Percentiles rank a stretch among this genome's conserved stretches.
Conservation (phyloP, 2,888 invertebrate genomes). For the Archips xylosteana region DNA sequence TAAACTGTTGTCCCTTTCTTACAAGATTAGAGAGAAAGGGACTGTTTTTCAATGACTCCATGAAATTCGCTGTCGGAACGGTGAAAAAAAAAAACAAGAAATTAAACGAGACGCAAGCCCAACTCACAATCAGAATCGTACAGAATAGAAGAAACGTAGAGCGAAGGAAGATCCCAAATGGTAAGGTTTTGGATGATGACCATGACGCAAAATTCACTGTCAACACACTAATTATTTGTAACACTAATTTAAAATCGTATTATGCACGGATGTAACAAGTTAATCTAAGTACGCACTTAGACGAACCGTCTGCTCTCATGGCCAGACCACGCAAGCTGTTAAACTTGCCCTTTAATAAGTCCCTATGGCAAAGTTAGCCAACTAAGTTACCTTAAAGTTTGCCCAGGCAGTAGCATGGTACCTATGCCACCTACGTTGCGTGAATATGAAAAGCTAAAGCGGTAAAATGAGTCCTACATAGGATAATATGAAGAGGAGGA, state of each 20-base stretch:
- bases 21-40: not conserved
- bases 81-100: too few relatives aligned
- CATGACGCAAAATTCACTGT: too few relatives aligned
- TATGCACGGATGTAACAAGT: not conserved
- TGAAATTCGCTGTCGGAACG: too few relatives aligned
- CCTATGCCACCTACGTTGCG: not conserved
- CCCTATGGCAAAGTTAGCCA: slow-evolving; percentile 37
- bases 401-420: not conserved
- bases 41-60: not conserved
- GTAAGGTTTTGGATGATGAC: too few relatives aligned
- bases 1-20: not conserved
- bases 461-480: too few relatives aligned
- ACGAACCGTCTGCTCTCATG: slow-evolving; percentile 17
- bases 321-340: slow-evolving; percentile 27
- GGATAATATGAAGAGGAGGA: too few relatives aligned
- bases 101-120: too few relatives aligned
- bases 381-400: slow-evolving; percentile 36
- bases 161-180: too few relatives aligned
- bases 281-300: slow-evolving; percentile 8
- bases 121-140: too few relatives aligned
- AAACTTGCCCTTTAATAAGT: slow-evolving; percentile 34
- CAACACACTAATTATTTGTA: too few relatives aligned
- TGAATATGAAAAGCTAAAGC: not conserved
- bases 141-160: too few relatives aligned
- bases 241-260: not conserved